phyloP scores from a whole-genome alignment of 2,113 vertebrate genomes.

The Rousettus leschenaultii region DNA sequence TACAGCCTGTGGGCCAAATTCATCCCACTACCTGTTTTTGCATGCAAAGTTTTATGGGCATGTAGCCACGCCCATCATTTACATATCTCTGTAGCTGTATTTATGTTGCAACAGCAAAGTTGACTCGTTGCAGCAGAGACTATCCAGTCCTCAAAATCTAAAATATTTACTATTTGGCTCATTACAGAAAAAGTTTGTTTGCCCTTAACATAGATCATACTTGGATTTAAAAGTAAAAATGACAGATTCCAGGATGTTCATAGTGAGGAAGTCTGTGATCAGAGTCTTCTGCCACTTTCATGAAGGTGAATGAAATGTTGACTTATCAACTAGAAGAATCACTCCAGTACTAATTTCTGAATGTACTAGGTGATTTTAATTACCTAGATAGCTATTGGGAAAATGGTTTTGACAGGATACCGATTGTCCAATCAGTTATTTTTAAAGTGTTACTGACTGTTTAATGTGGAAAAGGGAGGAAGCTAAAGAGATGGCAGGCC shows the following conservation, averaged over 20 bases:
- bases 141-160: not conserved
- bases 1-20: not conserved
- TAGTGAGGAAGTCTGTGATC: not conserved
- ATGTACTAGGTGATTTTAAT: conserved; percentile 41
- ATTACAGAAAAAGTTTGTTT: not conserved
- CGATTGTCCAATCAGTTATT: conserved; percentile 26
- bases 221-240: not conserved
- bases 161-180: not conserved
- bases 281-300: not conserved
- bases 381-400: not conserved
- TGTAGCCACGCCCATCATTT: not conserved
- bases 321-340: not conserved
- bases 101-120: not conserved
- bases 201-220: not conserved
- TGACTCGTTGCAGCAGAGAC: not conserved
- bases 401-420: conserved; percentile 30
- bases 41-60: not conserved
- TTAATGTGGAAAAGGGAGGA: conserved; percentile 26
- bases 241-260: not conserved
- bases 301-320: not conserved
- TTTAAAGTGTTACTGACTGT: conserved; percentile 16
- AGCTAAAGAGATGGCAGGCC: not conserved
- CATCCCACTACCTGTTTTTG: not conserved
- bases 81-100: not conserved
- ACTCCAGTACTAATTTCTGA: not conserved